phyloP scores from a whole-genome alignment of 2,797 vertebrate genomes.

The Schizopygopsis malacanthus region DNA sequence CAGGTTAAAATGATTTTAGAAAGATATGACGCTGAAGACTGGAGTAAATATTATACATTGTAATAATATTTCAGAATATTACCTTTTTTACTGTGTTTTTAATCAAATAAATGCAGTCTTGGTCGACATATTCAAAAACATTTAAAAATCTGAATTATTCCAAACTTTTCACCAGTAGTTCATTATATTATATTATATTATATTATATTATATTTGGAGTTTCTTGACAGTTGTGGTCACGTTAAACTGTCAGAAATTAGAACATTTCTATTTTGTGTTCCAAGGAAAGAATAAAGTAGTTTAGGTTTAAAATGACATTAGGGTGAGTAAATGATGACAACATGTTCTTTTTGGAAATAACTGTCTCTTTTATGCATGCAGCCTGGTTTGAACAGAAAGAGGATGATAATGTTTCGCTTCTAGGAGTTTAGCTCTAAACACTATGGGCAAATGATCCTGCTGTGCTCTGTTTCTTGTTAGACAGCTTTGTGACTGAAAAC shows the following conservation, averaged over 20 bases:
- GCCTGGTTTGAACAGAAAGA: constrained; percentile 1
- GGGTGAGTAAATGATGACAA: neutral
- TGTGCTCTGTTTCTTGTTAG: constrained; percentile 17
- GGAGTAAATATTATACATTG: neutral
- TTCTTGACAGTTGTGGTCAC: neutral
- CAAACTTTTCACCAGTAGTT: neutral
- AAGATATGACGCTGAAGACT: neutral
- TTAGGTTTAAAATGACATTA: neutral
- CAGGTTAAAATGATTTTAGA: neutral
- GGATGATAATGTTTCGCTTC: constrained; percentile 17
- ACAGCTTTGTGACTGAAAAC: constrained; percentile 41
- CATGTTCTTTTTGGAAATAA: neutral
- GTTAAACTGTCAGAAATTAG: neutral
- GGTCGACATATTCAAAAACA: neutral
- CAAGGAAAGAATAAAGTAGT: neutral
- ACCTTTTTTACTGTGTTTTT: neutral
- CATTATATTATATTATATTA: neutral
- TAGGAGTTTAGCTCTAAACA: constrained; percentile 27
- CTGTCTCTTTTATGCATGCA: neutral
- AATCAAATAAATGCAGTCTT: neutral
- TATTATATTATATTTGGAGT: neutral
- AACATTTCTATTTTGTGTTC: neutral
- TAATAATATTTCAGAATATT: neutral
- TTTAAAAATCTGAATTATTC: neutral
- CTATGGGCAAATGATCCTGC: constrained; percentile 30